Conservation (phyloP, 37 sponge, comb jelly and placozoan species). For the Axinella damicornis region DNA sequence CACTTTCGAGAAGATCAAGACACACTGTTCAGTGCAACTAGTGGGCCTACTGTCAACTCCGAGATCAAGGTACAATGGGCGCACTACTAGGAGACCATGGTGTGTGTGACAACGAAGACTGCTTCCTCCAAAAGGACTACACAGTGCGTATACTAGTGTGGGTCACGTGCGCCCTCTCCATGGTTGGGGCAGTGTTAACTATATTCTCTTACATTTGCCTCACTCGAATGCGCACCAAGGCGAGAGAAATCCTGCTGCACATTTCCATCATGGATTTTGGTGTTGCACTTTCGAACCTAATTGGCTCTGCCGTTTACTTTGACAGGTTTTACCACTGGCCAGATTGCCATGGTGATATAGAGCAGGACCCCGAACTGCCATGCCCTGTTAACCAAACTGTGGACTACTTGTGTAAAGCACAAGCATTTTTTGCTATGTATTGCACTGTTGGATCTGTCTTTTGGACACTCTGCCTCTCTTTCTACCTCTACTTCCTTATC, state of each 20-base stretch:
- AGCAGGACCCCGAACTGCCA: too few relatives aligned
- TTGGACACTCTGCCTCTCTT: conserved; percentile 41
- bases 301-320: conserved; percentile 52
- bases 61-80: too few relatives aligned
- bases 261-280: conserved; percentile 77
- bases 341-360: too few relatives aligned
- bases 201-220: conserved; percentile 67
- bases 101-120: too few relatives aligned
- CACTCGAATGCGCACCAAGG: conserved; percentile 52
- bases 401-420: conserved; percentile 26
- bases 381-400: not conserved
- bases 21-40: too few relatives aligned
- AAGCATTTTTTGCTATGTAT: conserved; percentile 34
- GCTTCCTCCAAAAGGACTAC: not conserved
- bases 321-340: conserved; percentile 23
- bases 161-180: conserved; percentile 58
- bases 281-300: conserved; percentile 39
- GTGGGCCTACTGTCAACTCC: too few relatives aligned
- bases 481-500: conserved; percentile 51
- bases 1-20: too few relatives aligned
- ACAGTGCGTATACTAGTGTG: conserved; percentile 30
- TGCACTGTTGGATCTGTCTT: conserved; percentile 48
- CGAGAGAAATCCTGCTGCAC: conserved; percentile 70
- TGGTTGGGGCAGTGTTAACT: conserved; percentile 64
- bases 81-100: too few relatives aligned